Evolutionary conservation across 2,113 vertebrate species (phyloP), one percentile per base, ranked within the genome.

Genomic region (Apeltes quadracus): DNA sequence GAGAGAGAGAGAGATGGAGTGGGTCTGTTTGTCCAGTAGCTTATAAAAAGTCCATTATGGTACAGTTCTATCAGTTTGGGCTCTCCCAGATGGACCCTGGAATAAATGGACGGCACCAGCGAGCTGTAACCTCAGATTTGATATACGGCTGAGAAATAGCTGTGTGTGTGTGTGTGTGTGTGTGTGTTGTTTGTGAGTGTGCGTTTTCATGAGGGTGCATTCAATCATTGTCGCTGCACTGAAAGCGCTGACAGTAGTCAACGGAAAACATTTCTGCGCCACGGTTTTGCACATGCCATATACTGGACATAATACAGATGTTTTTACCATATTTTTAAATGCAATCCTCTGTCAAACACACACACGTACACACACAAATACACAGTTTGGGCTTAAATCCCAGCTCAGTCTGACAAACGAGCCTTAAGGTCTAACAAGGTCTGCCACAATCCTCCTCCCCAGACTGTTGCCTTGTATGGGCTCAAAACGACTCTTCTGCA

Each of bases 21-120:
- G 88, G 62, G 56, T 74, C 85, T 89, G 89, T 90, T 88, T 85
- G 81, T 89, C 89, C 89, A 79, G 72, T 87, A 87, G 87, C 89
- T 91, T 91, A 91, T 92, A 91, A 91, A 92, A 91, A 91, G 89
- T 90, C 90, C 86, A 92, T 92, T 92, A 92, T 85, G 74, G 82
- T 75, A 71, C 22, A 39, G 75, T 79, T 88, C 84, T 90, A 92
- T 91, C 90, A 86, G 88, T 87, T 86, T 89, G 85, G 83, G 70
- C 79, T 88, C 83, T 87, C 89, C 88, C 88, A 88, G 84, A 91
- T 86, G 84, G 89, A 86, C 84, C 83, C 84, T 77, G 80, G 83
- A 91, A 84, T 90, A 89, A 91, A 90, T 90, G 82, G 84, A 89
- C 89, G 85, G 81, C 88, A 79, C 76, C 80, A 84, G 76, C 87